Percentiles rank a stretch among this genome's conserved stretches.
Evolutionary conservation across 2,888 invertebrate species (phyloP).

Genomic region (Cerastis leucographa): DNA sequence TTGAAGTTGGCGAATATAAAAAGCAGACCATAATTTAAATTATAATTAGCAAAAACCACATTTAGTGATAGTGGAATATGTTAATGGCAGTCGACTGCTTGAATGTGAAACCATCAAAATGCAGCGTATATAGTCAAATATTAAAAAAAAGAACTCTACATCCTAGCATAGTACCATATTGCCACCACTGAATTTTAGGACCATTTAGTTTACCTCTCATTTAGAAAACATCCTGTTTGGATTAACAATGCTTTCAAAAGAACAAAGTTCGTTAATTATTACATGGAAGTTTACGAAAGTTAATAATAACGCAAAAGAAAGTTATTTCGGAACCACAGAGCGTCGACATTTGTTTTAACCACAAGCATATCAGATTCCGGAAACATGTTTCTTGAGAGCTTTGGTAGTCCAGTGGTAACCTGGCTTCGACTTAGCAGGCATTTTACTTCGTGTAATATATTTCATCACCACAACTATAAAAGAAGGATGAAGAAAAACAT

Average conservation of each 20-base stretch:
- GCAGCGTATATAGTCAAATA: not conserved
- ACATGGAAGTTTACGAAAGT: conserved; percentile 11
- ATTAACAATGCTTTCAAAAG: not conserved
- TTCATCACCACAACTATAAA: not conserved
- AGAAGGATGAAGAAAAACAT: not conserved
- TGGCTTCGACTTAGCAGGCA: not conserved
- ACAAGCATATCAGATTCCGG: not conserved
- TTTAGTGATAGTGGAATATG: not conserved
- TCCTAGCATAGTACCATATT: not conserved
- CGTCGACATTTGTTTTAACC: not conserved
- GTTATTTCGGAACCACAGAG: conserved; percentile 18
- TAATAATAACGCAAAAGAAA: conserved; percentile 22
- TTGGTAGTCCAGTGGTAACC: not conserved
- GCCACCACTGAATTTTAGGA: not conserved
- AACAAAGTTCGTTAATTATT: conserved; percentile 22
- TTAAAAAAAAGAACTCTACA: not conserved
- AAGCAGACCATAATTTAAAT: not conserved
- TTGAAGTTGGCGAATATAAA: not conserved
- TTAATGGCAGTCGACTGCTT: not conserved
- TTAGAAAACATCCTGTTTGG: not conserved
- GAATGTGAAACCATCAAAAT: not conserved
- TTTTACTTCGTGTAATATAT: not conserved
- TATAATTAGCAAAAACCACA: not conserved
- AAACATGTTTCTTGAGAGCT: not conserved
- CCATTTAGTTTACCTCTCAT: not conserved